These are phyloP conservation scores for Macaria liturata DNA, from an alignment of 2,888 invertebrate species.

Conservation along the genomic window DNA sequence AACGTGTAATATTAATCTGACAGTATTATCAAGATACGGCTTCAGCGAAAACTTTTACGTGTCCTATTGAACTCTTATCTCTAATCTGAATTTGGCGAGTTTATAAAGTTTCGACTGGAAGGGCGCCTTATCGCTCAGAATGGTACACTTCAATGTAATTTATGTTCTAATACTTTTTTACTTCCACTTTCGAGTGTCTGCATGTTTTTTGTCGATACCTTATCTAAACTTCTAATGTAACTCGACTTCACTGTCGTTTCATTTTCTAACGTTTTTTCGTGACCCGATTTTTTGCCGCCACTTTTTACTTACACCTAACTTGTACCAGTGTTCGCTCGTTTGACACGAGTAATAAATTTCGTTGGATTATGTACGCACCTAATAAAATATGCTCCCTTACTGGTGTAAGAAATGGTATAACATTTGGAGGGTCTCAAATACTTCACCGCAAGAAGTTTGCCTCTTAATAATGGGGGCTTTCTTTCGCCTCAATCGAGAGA, in stretches of 20 bases:
- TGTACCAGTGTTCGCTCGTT: slow-evolving; percentile 32
- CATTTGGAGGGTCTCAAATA: slow-evolving; percentile 24
- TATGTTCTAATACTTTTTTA: slow-evolving; percentile 59
- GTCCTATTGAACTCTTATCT: slow-evolving; percentile 51
- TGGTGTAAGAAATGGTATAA: slow-evolving; percentile 29
- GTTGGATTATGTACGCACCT: slow-evolving; percentile 42
- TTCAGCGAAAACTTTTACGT: slow-evolving; percentile 66
- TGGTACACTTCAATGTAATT: slow-evolving; percentile 74
- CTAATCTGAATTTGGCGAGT: slow-evolving; percentile 43
- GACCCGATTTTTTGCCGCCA: slow-evolving; percentile 39
- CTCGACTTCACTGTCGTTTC: slow-evolving; percentile 34
- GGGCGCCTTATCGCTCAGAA: slow-evolving; percentile 67
- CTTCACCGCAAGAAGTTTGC: slow-evolving; percentile 26
- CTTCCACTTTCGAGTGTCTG: slow-evolving; percentile 41
- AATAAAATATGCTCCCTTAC: slow-evolving; percentile 37
- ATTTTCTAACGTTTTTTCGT: slow-evolving; percentile 45
- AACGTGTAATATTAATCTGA: no score
- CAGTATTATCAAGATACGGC: no score
- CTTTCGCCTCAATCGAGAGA: slow-evolving; percentile 18
- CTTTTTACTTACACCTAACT: slow-evolving; percentile 34
- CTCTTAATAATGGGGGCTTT: slow-evolving; percentile 24
- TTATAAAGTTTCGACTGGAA: slow-evolving; percentile 54
- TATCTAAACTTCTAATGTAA: slow-evolving; percentile 41
- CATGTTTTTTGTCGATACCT: slow-evolving; percentile 48
- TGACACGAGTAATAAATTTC: slow-evolving; percentile 43